Evolutionary conservation across 2,888 invertebrate species (phyloP), one percentile per base, ranked within the genome.

Genomic region (Netelia virgata): DNA sequence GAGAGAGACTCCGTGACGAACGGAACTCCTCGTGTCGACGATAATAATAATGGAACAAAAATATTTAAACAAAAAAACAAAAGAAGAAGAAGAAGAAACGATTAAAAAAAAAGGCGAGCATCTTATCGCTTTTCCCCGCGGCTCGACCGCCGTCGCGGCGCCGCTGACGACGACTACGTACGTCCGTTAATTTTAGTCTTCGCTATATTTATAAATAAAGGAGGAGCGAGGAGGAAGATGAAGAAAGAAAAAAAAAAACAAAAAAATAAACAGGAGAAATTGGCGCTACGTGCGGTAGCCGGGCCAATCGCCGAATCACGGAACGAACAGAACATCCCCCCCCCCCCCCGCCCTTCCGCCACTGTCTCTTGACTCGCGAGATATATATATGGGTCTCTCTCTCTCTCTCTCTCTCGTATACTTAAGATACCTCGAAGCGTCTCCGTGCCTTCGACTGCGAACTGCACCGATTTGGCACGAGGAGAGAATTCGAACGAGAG

Each of bases 201-300:
- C 86, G 75, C 72, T 86, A 88, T 91, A 90, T 91, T 91, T 90
- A 90, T 90, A 89, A 73, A 88, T 80, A 81, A 64, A 75, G 66
- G 61, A 81, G 84, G 75, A 64, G 59, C 69, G 75, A 82, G 75
- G 59, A 70, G 81, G 81, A 36, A 3, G 28, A 28, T 1, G 28
- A 28, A 6, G 28, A 28, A 6, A 36, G 6, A 6, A 36, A 8
- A 6, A 36, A 0, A 6, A 36, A 36, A 6, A 36, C 3, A 86
- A 80, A 86, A 87, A 77, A 76, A 86, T 28, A 28, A 3, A 28
- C 28, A 0, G 64, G 81, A 68, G n/a, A 36, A 50, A 53, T 50
- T 47, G 47, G 47, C 47, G 47, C 47, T 47, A 14, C 8, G 53
- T n/a, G 3, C 10, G 57, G 57, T 57, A 57, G 47, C 43, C 41